Conservation (phyloP, 2,797 vertebrate species). For the Podarcis siculus region DNA sequence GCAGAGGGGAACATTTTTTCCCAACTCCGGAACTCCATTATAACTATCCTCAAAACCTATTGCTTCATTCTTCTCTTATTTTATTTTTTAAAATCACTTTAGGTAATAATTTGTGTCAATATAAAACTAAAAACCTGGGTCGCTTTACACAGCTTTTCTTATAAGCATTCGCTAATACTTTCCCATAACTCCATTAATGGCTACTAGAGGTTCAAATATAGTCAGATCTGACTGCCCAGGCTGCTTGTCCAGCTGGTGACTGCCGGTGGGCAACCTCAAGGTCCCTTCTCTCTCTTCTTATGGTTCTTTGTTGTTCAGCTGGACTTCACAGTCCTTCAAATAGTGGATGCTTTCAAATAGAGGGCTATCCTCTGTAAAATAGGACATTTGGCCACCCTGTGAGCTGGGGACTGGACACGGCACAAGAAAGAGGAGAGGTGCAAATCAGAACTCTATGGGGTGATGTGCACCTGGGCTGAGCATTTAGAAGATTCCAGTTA, state of each 20-base stretch:
- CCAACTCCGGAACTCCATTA: not conserved
- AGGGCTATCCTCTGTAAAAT: too few relatives aligned
- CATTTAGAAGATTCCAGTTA: not conserved
- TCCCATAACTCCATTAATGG: not conserved
- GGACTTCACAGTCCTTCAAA: too few relatives aligned
- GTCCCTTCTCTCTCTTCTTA: too few relatives aligned
- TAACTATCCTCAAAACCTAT: not conserved
- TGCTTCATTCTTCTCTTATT: not conserved
- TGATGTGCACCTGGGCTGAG: not conserved
- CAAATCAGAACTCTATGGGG: not conserved
- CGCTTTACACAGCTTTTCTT: not conserved
- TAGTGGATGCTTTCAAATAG: too few relatives aligned
- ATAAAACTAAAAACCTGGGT: not conserved
- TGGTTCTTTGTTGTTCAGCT: too few relatives aligned
- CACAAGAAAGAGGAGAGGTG: too few relatives aligned
- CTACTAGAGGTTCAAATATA: not conserved
- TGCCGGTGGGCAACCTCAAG: too few relatives aligned
- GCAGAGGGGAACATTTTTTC: not conserved
- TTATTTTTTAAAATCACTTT: not conserved
- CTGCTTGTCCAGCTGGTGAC: too few relatives aligned
- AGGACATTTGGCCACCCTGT: too few relatives aligned
- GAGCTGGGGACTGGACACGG: not conserved
- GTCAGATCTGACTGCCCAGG: not conserved
- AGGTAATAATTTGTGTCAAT: constrained; percentile 8
- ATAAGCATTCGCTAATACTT: not conserved